These are phyloP conservation scores for Dascyllus trimaculatus DNA, from an alignment of 2,113 vertebrate species.

Conservation along the genomic window DNA sequence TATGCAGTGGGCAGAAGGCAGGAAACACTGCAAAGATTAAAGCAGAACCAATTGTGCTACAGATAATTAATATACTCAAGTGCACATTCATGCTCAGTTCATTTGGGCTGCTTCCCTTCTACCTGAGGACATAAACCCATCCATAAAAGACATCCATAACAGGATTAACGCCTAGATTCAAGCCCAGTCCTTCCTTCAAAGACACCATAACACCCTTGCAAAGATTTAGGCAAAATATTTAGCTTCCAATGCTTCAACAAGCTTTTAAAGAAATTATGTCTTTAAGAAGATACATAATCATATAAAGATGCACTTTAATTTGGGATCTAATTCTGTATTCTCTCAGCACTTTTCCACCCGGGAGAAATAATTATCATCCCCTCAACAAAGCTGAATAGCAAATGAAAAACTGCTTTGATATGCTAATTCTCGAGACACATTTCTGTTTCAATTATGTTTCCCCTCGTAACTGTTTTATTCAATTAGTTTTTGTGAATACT, in stretches of 20 bases:
- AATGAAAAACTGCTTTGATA: slow-evolving; percentile 27
- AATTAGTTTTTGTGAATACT: background rate
- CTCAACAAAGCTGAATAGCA: slow-evolving; percentile 23
- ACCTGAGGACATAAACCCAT: background rate
- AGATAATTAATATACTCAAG: too few relatives aligned
- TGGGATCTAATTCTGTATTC: slow-evolving; percentile 30
- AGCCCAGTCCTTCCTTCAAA: background rate
- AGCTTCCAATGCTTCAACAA: background rate
- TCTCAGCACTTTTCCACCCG: background rate
- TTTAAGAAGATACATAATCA: background rate
- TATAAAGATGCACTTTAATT: slow-evolving; percentile 16
- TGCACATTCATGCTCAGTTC: background rate
- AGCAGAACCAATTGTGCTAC: background rate
- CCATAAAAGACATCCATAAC: background rate
- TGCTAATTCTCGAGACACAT: slow-evolving; percentile 32
- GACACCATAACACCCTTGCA: background rate
- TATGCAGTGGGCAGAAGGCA: too few relatives aligned
- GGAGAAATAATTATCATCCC: slow-evolving; percentile 9
- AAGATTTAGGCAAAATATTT: background rate
- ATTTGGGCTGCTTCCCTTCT: background rate
- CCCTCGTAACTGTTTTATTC: background rate
- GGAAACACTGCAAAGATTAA: too few relatives aligned
- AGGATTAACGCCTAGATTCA: background rate
- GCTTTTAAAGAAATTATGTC: background rate
- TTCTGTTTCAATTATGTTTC: background rate